Percentiles rank a stretch among this genome's conserved stretches.
Evolutionary conservation across 2,888 invertebrate species (phyloP).

Genomic region (Hirudinaria manillensis): DNA sequence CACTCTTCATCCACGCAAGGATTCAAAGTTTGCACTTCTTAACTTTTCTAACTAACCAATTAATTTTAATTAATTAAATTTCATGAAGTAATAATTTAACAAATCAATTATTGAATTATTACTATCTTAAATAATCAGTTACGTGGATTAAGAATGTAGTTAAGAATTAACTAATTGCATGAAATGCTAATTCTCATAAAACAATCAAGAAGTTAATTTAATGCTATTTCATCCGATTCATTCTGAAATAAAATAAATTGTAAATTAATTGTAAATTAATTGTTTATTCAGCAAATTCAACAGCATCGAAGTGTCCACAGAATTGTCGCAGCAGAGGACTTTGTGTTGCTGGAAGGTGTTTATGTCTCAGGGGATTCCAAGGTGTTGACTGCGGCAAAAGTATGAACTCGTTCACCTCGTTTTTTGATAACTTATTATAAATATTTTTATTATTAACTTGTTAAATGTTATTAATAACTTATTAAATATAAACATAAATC

Average conservation of each 20-base stretch:
- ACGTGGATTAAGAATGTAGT: not conserved
- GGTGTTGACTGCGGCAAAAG: constrained; percentile 71
- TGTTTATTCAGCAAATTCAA: not conserved
- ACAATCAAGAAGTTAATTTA: too few species aligned
- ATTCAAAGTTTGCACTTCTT: not conserved
- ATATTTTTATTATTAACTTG: too few species aligned
- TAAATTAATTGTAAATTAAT: too few species aligned
- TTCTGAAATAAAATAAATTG: too few species aligned
- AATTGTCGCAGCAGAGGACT: constrained; percentile 8
- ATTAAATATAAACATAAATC: too few species aligned
- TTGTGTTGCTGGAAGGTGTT: constrained; percentile 65
- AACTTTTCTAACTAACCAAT: too few species aligned
- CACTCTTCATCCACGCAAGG: not conserved
- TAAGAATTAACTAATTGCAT: not conserved
- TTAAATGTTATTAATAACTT: too few species aligned
- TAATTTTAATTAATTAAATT: not conserved
- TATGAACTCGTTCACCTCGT: not conserved
- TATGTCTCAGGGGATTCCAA: constrained; percentile 87
- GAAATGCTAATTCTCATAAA: too few species aligned
- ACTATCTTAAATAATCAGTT: not conserved
- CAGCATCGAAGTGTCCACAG: not conserved
- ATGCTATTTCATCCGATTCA: too few species aligned
- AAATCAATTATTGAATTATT: not conserved
- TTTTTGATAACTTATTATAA: too few species aligned
- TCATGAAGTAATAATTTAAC: not conserved